Percentiles rank a stretch among this genome's conserved stretches.
Conservation (phyloP, 1,140 invertebrate species). For the Chrysomallon squamiferum region DNA sequence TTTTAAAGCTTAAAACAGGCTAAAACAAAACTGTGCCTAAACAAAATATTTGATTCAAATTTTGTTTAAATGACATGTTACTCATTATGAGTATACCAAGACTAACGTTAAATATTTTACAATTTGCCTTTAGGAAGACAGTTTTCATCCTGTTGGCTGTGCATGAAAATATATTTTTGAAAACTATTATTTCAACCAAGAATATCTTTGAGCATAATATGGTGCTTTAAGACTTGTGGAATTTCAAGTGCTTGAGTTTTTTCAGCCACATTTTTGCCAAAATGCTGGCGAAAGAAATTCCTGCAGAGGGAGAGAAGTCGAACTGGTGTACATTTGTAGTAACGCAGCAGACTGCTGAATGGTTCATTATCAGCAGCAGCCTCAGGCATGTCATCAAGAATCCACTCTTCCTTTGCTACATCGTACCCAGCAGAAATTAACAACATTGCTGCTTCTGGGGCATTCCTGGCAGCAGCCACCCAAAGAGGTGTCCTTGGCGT, state of each 20-base stretch:
- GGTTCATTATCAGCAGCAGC: constrained; percentile 6
- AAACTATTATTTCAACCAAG: background rate
- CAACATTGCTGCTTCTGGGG: constrained; percentile 24
- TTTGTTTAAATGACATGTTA: too few relatives aligned
- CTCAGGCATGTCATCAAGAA: constrained; percentile 9
- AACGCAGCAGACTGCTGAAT: constrained; percentile 20
- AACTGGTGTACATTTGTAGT: constrained; percentile 29
- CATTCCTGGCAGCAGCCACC: constrained; percentile 33
- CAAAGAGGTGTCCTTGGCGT: constrained; percentile 35
- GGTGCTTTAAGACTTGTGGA: constrained; percentile 39
- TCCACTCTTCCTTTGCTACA: constrained; percentile 39
- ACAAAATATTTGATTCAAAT: too few relatives aligned
- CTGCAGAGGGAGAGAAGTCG: constrained; percentile 37
- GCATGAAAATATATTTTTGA: background rate
- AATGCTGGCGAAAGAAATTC: constrained; percentile 31
- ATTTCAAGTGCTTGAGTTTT: constrained; percentile 34
- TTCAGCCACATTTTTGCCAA: constrained; percentile 19
- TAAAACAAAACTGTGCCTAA: too few relatives aligned
- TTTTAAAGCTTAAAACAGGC: too few relatives aligned
- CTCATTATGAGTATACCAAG: too few relatives aligned
- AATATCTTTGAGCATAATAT: constrained; percentile 33
- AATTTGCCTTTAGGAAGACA: too few relatives aligned
- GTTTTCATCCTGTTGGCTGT: too few relatives aligned
- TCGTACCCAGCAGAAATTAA: constrained; percentile 46
- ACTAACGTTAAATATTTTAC: too few relatives aligned